Conservation (phyloP, 1,140 invertebrate species). For the Euura lappo region DNA sequence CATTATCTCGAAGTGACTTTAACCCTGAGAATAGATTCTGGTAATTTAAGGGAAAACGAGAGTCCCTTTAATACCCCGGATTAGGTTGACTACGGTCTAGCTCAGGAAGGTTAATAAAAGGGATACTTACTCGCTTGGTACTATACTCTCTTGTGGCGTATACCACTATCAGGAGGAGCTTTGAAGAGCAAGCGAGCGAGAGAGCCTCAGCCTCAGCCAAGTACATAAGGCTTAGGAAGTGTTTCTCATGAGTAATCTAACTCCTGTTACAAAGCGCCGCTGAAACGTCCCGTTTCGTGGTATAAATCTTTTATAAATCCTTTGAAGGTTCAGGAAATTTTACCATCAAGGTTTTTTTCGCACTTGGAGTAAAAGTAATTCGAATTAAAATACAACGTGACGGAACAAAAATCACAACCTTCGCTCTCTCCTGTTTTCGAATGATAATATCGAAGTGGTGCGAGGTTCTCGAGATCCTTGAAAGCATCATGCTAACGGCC, state of each 20-base stretch:
- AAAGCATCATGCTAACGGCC: neutral
- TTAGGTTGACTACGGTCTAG: neutral
- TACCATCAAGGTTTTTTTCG: too few species aligned
- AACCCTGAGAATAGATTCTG: too few species aligned
- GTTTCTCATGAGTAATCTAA: slow-evolving; percentile 3
- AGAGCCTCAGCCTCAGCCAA: neutral
- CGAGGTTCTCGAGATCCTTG: neutral
- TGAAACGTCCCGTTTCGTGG: too few species aligned
- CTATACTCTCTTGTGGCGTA: too few species aligned
- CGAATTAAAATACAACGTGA: too few species aligned
- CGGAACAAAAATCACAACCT: neutral
- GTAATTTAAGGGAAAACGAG: too few species aligned
- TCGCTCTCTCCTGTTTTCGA: neutral
- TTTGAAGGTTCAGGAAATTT: too few species aligned
- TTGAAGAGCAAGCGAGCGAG: neutral
- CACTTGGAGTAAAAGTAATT: too few species aligned
- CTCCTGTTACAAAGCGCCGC: neutral
- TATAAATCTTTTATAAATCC: too few species aligned
- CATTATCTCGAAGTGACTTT: too few species aligned
- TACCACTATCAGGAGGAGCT: neutral
- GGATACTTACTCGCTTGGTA: neutral
- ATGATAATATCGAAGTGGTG: neutral
- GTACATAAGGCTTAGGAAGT: neutral
- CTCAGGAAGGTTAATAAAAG: neutral
- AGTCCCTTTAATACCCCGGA: neutral